These are phyloP conservation scores for Phortica variegata DNA, from an alignment of 1,140 invertebrate species.

Conservation along the genomic window DNA sequence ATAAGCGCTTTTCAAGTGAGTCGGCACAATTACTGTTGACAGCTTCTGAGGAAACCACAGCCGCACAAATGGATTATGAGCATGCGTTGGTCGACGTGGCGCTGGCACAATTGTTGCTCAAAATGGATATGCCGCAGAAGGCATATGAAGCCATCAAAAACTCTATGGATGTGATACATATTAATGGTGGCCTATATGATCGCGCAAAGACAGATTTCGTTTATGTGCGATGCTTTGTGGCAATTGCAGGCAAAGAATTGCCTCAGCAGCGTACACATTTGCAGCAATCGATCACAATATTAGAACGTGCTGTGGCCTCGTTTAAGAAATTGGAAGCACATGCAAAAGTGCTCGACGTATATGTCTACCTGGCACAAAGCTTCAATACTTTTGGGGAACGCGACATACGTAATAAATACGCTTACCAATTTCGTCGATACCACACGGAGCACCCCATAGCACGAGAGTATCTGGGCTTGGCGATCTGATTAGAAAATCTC, in stretches of 20 bases:
- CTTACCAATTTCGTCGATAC: conserved; percentile 70
- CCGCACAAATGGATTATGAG: conserved; percentile 74
- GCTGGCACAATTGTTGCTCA: conserved; percentile 72
- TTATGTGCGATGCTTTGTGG: conserved; percentile 68
- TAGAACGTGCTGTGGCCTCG: conserved; percentile 67
- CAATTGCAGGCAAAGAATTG: conserved; percentile 58
- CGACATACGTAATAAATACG: conserved; percentile 70
- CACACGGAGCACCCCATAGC: conserved; percentile 65
- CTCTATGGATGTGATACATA: conserved; percentile 70
- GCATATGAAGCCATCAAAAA: conserved; percentile 70
- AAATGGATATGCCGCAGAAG: conserved; percentile 73
- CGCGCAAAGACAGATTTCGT: conserved; percentile 63
- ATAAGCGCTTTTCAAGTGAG: conserved; percentile 57
- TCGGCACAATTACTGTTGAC: conserved; percentile 67
- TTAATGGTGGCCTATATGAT: conserved; percentile 80
- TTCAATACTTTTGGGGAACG: conserved; percentile 69
- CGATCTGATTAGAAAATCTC: conserved; percentile 29
- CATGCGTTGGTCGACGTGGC: conserved; percentile 74
- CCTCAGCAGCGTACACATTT: conserved; percentile 61
- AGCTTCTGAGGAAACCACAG: conserved; percentile 69
- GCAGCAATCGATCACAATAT: conserved; percentile 65
- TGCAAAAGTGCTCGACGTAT: conserved; percentile 69
- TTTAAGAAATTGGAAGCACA: conserved; percentile 75
- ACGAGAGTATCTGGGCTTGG: conserved; percentile 45
- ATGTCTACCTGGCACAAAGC: conserved; percentile 63